Evolutionary conservation across 1,140 invertebrate species (phyloP), one percentile per base, ranked within the genome.

Genomic region (Drosophila littoralis): DNA sequence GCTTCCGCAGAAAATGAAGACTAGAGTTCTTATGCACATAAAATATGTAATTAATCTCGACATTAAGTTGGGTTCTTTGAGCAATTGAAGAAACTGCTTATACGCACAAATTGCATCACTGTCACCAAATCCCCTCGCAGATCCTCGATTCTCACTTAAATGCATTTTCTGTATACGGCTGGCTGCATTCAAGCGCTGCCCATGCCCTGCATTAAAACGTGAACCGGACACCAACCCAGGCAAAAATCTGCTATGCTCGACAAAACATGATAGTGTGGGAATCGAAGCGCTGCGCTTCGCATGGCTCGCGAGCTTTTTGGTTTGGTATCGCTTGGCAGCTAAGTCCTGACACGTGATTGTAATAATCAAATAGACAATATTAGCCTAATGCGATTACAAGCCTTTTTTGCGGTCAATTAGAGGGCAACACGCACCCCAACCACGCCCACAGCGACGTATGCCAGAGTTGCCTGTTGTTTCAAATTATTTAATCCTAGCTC

Each of bases 271-370:
- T 81, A 89, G 80, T 89, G 84, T 89, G 84, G 84, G 84, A 89
- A 89, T 73, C 75, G 73, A 75, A 89, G 65, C 72, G 79, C 70
- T 51, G 57, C 33, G 55, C 40, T 48, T 22, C 32, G 60, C 81
- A 73, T 59, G n/a, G 43, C 45, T 33, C n/a, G 9, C 35, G 12
- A 35, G 38, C 57, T 59, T 59, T 43, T 55, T 51, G 51, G 46
- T 79, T 83, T 36, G 42, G 55, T 54, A 66, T 61, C 63, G 79
- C 78, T 77, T 75, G 55, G 65, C 15, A 51, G 55, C 59, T 83
- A 83, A 88, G 83, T 88, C 83, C 83, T 88, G 79, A 68, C 83
- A 88, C 83, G 83, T 88, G 83, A 83, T 88, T 88, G 78, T 67
- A 48, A 71, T 83, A 88, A 79, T 68, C 65, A 73, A 88, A 85